Conservation (phyloP, 2,797 vertebrate species). For the Phrynocephalus guinanensis region DNA sequence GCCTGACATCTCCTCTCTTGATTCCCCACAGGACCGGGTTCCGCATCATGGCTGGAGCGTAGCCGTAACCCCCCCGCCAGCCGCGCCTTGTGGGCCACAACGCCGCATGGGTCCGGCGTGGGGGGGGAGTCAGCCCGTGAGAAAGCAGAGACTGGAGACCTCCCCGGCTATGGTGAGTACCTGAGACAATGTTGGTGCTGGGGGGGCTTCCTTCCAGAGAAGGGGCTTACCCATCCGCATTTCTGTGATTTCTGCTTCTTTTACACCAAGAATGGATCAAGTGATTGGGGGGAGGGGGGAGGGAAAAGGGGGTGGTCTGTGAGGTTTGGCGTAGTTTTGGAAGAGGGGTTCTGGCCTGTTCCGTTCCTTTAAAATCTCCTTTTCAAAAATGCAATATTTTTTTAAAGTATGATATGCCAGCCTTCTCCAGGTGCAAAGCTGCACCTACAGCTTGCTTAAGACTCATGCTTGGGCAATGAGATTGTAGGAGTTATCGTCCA, state of each 20-base stretch:
- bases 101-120: slow-evolving; percentile 26
- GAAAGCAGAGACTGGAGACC: background rate
- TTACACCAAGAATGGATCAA: background rate
- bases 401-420: background rate
- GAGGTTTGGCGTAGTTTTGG: background rate
- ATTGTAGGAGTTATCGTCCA: background rate
- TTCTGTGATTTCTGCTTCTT: background rate
- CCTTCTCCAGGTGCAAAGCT: background rate
- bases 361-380: no score
- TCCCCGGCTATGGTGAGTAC: slow-evolving; percentile 19
- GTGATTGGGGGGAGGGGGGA: no score
- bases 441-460: background rate
- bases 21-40: background rate
- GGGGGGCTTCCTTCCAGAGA: background rate
- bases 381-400: no score
- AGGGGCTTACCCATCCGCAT: background rate
- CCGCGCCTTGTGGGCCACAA: slow-evolving; percentile 10
- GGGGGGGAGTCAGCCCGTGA: slow-evolving; percentile 19
- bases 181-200: no score
- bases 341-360: background rate
- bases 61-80: slow-evolving; percentile 20
- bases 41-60: slow-evolving; percentile 36
- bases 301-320: no score
- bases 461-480: background rate
- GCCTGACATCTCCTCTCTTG: background rate